These are phyloP conservation scores for Oryzias sinensis DNA, from an alignment of 2,797 vertebrate species.

Conservation along the genomic window DNA sequence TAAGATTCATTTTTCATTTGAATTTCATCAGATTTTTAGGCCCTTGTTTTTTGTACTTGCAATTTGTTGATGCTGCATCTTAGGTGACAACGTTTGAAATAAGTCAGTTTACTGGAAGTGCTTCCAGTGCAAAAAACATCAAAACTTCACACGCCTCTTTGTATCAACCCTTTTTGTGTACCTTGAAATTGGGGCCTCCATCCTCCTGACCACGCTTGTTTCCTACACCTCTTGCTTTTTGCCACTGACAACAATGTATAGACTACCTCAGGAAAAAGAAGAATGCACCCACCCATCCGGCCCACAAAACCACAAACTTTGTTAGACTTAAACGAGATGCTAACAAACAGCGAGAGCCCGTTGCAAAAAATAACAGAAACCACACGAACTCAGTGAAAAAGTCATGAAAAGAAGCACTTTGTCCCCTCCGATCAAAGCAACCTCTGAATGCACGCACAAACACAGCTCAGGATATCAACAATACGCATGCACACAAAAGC, in stretches of 20 bases:
- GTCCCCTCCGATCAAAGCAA: slow-evolving; percentile 49
- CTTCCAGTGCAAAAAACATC: neutral
- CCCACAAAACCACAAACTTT: slow-evolving; percentile 70
- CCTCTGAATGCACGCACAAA: slow-evolving; percentile 7
- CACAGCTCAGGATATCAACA: neutral
- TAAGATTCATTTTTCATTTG: no score
- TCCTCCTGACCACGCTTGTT: slow-evolving; percentile 15
- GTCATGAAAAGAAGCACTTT: slow-evolving; percentile 37
- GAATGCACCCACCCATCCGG: slow-evolving; percentile 73
- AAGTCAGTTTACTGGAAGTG: slow-evolving; percentile 6
- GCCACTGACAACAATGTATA: slow-evolving; percentile 50
- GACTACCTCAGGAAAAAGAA: slow-evolving; percentile 61
- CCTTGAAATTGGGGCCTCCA: slow-evolving; percentile 13
- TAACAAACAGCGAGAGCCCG: slow-evolving; percentile 10
- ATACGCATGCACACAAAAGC: slow-evolving; percentile 1
- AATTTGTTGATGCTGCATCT: neutral
- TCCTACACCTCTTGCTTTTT: slow-evolving; percentile 43
- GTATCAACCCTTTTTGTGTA: slow-evolving; percentile 26
- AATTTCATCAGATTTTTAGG: neutral
- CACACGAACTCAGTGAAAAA: slow-evolving; percentile 51
- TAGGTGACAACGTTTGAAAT: slow-evolving; percentile 10
- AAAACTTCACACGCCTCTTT: neutral
- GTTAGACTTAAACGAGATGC: slow-evolving; percentile 15
- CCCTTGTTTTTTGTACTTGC: neutral
- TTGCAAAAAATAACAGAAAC: slow-evolving; percentile 41